Evolutionary conservation across 2,113 vertebrate species (phyloP).

Genomic region (Callipepla californica): DNA sequence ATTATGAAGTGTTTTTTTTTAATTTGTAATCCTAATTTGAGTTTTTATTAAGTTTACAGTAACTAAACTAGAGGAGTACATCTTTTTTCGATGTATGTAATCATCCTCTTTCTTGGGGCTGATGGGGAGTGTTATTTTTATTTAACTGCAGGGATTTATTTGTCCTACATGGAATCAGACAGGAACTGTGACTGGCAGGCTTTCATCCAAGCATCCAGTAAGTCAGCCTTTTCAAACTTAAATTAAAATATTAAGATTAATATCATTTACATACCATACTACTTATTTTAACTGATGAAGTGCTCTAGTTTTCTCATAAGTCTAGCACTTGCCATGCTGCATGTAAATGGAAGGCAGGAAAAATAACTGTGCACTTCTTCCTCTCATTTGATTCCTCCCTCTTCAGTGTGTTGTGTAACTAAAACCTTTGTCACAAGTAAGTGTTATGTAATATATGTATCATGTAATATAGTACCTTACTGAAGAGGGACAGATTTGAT

Average conservation of each 20-base stretch:
- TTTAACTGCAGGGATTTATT: conserved; percentile 68
- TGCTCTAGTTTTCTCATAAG: not conserved
- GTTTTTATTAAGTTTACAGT: not conserved
- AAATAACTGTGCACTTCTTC: not conserved
- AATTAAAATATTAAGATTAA: not conserved
- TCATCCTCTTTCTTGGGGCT: not conserved
- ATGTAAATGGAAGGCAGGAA: not conserved
- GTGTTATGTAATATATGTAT: not conserved
- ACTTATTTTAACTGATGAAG: not conserved
- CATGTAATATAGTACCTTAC: not conserved
- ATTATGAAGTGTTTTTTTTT: not conserved
- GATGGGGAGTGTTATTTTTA: not conserved
- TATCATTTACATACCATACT: not conserved
- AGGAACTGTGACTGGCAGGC: conserved; percentile 88
- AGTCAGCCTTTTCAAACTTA: conserved; percentile 63
- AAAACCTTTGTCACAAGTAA: not conserved
- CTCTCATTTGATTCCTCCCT: not conserved
- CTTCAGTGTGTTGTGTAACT: not conserved
- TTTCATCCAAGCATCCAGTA: conserved; percentile 90
- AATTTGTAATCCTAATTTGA: not conserved
- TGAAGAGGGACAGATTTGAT: not conserved
- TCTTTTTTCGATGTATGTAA: not conserved
- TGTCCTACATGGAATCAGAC: conserved; percentile 84
- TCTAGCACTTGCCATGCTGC: not conserved
- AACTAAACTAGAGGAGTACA: not conserved